These are phyloP conservation scores for Scartelaos histophorus DNA, from an alignment of 2,113 vertebrate genomes.

Conservation along the genomic window DNA sequence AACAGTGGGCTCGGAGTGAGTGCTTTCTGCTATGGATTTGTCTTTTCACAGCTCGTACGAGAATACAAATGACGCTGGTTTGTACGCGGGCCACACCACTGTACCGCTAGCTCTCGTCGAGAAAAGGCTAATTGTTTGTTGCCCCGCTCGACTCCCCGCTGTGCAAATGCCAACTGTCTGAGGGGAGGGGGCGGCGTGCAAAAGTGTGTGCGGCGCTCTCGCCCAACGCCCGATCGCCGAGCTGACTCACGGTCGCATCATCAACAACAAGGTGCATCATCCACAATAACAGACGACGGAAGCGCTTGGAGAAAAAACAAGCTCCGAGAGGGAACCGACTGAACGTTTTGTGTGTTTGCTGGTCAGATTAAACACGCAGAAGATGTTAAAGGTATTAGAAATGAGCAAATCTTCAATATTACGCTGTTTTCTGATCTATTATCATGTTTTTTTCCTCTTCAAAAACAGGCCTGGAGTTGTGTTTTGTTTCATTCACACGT, in stretches of 20 bases:
- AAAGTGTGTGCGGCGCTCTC: constrained; percentile 28
- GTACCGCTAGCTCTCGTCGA: constrained; percentile 44
- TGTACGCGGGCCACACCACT: constrained; percentile 33
- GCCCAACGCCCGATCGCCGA: constrained; percentile 35
- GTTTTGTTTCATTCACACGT: too few species aligned
- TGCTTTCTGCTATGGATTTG: constrained; percentile 8
- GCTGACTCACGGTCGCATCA: constrained; percentile 66
- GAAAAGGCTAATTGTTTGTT: constrained; percentile 67
- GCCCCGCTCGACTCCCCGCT: constrained; percentile 38
- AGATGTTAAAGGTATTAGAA: too few species aligned
- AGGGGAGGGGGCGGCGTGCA: constrained; percentile 40
- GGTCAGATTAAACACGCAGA: not conserved
- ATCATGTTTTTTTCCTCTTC: too few species aligned
- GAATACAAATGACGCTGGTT: constrained; percentile 24
- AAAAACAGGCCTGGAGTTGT: too few species aligned
- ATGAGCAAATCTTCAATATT: too few species aligned
- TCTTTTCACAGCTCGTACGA: constrained; percentile 4
- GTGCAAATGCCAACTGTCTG: constrained; percentile 63
- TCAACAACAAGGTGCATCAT: constrained; percentile 50
- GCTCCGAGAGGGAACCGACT: not conserved
- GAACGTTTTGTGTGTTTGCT: not conserved
- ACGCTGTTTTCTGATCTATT: too few species aligned
- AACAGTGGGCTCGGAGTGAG: constrained; percentile 4
- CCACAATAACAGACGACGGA: constrained; percentile 35
- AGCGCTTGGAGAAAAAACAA: constrained; percentile 41